Conservation (phyloP, 2,113 vertebrate species). For the Vimba vimba region DNA sequence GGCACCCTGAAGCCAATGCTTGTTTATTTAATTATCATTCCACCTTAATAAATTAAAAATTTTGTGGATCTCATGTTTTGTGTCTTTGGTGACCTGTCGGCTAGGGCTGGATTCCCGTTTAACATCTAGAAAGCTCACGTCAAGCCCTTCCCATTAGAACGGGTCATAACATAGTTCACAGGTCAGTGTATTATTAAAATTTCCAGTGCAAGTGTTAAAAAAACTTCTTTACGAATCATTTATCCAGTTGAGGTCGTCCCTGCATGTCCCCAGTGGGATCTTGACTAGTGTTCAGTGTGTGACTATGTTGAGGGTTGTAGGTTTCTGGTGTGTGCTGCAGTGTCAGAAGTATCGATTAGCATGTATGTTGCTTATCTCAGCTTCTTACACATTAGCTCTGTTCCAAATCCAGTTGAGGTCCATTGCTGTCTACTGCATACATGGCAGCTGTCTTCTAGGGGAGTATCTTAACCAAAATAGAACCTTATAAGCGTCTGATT, state of each 20-base stretch:
- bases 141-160: no score
- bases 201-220: neutral
- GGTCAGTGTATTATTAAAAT: neutral
- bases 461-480: neutral
- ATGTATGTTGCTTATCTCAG: neutral
- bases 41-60: no score
- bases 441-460: neutral
- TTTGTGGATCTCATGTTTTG: no score
- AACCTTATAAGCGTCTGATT: neutral
- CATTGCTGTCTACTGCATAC: neutral
- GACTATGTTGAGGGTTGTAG: neutral
- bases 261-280: neutral
- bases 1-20: no score
- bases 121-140: no score
- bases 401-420: neutral
- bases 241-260: neutral
- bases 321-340: neutral
- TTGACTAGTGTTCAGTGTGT: neutral
- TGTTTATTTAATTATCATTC: no score
- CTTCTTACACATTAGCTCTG: neutral
- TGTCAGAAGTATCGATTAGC: neutral
- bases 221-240: neutral
- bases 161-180: neutral
- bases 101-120: no score
- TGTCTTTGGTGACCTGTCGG: no score